phyloP scores from a whole-genome alignment of 1,140 invertebrate species.

The Pristionchus pacificus region DNA sequence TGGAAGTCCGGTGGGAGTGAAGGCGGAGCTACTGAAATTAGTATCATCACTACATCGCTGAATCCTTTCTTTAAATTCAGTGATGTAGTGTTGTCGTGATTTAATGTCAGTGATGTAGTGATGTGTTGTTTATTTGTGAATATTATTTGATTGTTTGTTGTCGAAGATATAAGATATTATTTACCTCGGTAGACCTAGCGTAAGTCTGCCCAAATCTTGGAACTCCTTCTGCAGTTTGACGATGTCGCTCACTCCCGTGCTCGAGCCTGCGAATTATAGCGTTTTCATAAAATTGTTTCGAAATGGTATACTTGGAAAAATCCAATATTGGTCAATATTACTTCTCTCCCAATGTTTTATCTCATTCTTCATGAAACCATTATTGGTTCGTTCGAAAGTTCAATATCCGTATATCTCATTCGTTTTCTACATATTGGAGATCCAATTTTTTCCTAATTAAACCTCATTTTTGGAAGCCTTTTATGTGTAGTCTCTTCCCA shows the following conservation, averaged over 20 bases:
- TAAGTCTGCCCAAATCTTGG: constrained; percentile 41
- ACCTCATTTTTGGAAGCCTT: no score
- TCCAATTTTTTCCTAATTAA: no score
- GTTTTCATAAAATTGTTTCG: no score
- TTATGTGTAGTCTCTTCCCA: no score
- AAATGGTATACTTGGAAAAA: no score
- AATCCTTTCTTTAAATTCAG: constrained; percentile 3
- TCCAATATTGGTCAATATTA: no score
- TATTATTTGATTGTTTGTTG: constrained; percentile 15
- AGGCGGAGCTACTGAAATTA: background rate
- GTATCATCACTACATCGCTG: constrained; percentile 1
- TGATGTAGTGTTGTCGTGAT: background rate
- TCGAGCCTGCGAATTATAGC: constrained; percentile 8
- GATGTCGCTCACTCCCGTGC: constrained; percentile 31
- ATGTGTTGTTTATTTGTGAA: constrained; percentile 14
- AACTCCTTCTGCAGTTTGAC: constrained; percentile 53
- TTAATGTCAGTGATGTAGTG: background rate
- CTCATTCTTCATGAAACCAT: background rate
- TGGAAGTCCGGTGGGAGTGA: background rate
- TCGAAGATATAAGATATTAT: constrained; percentile 34
- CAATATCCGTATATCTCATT: background rate
- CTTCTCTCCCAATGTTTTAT: no score
- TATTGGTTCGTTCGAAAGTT: background rate
- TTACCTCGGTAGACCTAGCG: background rate
- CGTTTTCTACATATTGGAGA: no score